These are phyloP conservation scores for Azorinus chamasolen DNA, from an alignment of 2,888 invertebrate genomes.

Conservation along the genomic window DNA sequence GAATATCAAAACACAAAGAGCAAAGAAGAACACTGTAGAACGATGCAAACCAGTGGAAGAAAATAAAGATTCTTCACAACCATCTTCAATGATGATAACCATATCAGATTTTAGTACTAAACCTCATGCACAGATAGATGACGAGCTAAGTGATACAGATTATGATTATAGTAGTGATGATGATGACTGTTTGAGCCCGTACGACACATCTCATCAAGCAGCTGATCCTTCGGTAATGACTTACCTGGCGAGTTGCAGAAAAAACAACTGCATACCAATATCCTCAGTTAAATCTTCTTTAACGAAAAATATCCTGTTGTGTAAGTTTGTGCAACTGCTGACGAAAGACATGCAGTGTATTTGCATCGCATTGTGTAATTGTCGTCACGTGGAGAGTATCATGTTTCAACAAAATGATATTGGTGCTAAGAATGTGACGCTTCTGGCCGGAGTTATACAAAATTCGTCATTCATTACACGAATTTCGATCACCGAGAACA, in stretches of 20 bases:
- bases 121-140: no score
- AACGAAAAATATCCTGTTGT: conserved; percentile 23
- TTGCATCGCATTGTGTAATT: conserved; percentile 39
- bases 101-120: no score
- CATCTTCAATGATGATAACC: no score
- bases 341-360: conserved; percentile 46
- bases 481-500: conserved; percentile 64
- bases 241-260: conserved; percentile 49
- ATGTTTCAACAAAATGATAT: conserved; percentile 55
- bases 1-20: conserved; percentile 15
- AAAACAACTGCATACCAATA: conserved; percentile 37
- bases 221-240: neutral
- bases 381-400: conserved; percentile 35
- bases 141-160: no score
- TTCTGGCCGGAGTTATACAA: conserved; percentile 46
- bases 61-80: no score
- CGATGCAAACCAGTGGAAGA: no score
- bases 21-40: neutral
- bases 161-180: no score
- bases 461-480: conserved; percentile 46
- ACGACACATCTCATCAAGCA: conserved; percentile 5
- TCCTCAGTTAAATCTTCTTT: conserved; percentile 37
- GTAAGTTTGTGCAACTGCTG: conserved; percentile 32
- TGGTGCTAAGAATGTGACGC: conserved; percentile 19
- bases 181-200: neutral